Evolutionary conservation across 2,113 vertebrate species (phyloP).

Genomic region (Phyllopteryx taeniolatus): DNA sequence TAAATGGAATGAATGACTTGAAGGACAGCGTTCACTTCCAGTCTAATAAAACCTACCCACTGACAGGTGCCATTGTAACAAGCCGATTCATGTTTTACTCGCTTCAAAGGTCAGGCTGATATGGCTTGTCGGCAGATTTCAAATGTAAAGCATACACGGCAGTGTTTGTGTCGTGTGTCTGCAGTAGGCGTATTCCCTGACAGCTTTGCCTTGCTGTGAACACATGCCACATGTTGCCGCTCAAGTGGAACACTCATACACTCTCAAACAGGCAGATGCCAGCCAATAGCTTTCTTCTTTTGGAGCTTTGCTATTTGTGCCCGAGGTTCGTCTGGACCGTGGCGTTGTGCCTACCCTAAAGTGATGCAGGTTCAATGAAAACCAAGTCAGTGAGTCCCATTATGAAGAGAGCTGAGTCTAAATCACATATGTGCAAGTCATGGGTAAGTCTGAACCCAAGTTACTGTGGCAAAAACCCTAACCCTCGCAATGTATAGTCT

Average conservation of each 20-base stretch:
- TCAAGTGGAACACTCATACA: constrained; percentile 45
- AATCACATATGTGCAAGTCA: not conserved
- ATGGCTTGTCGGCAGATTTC: not conserved
- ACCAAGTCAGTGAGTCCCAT: constrained; percentile 11
- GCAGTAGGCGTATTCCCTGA: constrained; percentile 43
- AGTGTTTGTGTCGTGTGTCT: constrained; percentile 10
- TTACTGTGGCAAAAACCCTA: not conserved
- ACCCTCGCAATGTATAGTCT: not conserved
- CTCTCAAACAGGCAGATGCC: constrained; percentile 58
- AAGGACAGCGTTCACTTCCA: not conserved
- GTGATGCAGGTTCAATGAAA: constrained; percentile 25
- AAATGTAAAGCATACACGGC: not conserved
- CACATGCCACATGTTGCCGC: constrained; percentile 54
- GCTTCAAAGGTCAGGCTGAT: not conserved
- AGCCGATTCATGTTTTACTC: not conserved
- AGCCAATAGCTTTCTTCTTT: constrained; percentile 54
- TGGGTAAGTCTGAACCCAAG: not conserved
- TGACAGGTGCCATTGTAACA: not conserved
- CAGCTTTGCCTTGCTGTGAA: constrained; percentile 46
- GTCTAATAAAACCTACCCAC: not conserved
- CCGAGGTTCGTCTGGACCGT: constrained; percentile 33
- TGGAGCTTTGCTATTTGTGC: constrained; percentile 56
- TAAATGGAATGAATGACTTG: no score
- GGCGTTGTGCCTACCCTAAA: constrained; percentile 29
- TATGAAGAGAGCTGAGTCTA: not conserved